Conservation (phyloP, 2,113 vertebrate genomes). For the Indicator maculatus region DNA sequence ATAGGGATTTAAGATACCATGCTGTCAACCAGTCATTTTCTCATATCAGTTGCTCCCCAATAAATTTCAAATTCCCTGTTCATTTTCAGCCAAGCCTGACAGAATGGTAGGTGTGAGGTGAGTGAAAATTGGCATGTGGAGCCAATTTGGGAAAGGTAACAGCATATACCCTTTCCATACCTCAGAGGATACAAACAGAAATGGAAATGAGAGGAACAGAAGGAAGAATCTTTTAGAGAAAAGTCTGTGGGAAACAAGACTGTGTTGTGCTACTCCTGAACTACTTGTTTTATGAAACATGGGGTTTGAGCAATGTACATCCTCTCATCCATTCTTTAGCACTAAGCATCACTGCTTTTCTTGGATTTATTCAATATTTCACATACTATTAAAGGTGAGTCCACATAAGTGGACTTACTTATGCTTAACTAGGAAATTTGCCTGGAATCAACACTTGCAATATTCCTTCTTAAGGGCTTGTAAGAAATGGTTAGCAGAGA, state of each 20-base stretch:
- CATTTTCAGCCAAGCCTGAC: not conserved
- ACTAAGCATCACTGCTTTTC: not conserved
- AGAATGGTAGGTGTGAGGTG: not conserved
- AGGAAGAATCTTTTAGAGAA: not conserved
- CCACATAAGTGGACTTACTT: not conserved
- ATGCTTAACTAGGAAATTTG: not conserved
- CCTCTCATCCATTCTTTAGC: not conserved
- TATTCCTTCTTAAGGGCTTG: not conserved
- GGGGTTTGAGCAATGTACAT: not conserved
- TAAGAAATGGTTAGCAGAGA: not conserved
- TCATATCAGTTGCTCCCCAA: not conserved
- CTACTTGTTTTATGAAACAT: not conserved
- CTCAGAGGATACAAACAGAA: not conserved
- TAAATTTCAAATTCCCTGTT: not conserved
- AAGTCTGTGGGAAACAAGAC: not conserved
- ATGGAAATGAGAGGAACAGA: not conserved
- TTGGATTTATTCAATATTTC: not conserved
- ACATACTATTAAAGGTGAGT: fast-evolving
- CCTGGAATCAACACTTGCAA: not conserved
- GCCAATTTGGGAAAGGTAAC: not conserved
- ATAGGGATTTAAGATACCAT: not conserved
- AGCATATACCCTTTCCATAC: not conserved
- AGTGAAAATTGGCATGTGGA: not conserved
- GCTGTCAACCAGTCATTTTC: not conserved
- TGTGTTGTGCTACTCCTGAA: not conserved